Base-by-base conservation (phyloP, 2,888 invertebrate species). In the Diarsia rubi region DNA sequence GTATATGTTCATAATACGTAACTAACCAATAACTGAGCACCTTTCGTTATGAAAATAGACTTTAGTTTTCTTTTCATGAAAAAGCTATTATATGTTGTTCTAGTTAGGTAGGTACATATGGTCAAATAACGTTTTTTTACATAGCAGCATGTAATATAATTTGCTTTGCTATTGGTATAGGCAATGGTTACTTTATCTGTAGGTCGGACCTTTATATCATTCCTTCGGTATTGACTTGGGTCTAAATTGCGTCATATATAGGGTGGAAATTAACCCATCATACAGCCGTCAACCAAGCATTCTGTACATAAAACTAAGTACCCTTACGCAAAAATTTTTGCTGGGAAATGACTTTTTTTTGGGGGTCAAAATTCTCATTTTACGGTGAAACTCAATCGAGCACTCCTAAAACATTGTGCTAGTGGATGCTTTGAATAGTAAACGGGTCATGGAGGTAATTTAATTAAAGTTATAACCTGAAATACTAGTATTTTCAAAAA, bases 1-100 rank as follows among this genome's bases (percentile, higher is more conserved):
- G 31, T 74, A 84, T 81, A 47, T 66, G 59, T 57, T 63, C 45
- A 63, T 75, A 81, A 72, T 64, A 67, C 45, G 59, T 54, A 14
- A 24, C 62, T 24, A 75, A 79, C 37, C 9, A 62, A 69, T 63
- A 74, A 70, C 37, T 37, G 47, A 31, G 31, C 24, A 9, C 63
- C 21, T 64, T 31, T 78, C 52, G 24, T 67, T 62, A 62, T 27
- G 11, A 66, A 47, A 69, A 67, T 63, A 14, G 52, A 59, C 54
- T 60, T 47, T 16, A 69, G 27, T 54, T 69, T 45, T 27, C 24
- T 52, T 21, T 16, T 14, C 52, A 59, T 54, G n/a, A 49, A 63
- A 42, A 67, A 60, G 59, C 54, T 52, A 27, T 49, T 68, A 83
- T n/a, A 59, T 21, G 47, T 59, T 57, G 16, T 57, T 65, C n/a